These are phyloP conservation scores for Prosapia bicincta DNA, from an alignment of 2,888 invertebrate genomes.

Conservation along the genomic window DNA sequence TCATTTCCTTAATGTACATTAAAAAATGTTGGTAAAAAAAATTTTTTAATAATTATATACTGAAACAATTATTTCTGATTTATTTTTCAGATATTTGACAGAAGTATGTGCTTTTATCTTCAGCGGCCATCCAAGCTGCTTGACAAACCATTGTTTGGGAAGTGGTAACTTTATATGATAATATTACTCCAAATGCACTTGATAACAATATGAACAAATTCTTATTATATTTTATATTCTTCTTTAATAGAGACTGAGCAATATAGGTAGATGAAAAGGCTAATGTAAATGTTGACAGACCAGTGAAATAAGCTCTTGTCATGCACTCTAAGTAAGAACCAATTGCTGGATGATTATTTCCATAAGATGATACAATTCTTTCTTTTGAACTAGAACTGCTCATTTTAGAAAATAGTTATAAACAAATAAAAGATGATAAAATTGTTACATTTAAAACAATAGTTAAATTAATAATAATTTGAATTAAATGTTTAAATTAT, in stretches of 20 bases:
- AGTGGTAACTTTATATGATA: slow-evolving; percentile 44
- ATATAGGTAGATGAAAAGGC: slow-evolving; percentile 48
- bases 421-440: too few species aligned
- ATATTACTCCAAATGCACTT: slow-evolving; percentile 40
- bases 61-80: neutral
- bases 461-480: too few species aligned
- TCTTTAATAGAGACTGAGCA: slow-evolving; percentile 45
- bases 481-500: too few species aligned
- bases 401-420: neutral
- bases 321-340: slow-evolving; percentile 50
- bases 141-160: slow-evolving; percentile 4
- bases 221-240: slow-evolving; percentile 44
- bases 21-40: too few species aligned
- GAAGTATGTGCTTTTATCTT: slow-evolving; percentile 46
- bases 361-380: neutral
- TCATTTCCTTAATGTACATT: too few species aligned
- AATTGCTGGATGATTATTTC: slow-evolving; percentile 34
- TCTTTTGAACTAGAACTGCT: neutral
- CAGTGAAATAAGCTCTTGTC: slow-evolving; percentile 48
- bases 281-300: slow-evolving; percentile 48
- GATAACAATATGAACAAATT: slow-evolving; percentile 47
- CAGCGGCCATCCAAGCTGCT: slow-evolving; percentile 46
- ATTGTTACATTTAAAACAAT: too few species aligned
- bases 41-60: neutral
- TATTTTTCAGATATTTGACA: neutral